Conservation (phyloP, 2,888 invertebrate genomes). For the Nasonia oneida region DNA sequence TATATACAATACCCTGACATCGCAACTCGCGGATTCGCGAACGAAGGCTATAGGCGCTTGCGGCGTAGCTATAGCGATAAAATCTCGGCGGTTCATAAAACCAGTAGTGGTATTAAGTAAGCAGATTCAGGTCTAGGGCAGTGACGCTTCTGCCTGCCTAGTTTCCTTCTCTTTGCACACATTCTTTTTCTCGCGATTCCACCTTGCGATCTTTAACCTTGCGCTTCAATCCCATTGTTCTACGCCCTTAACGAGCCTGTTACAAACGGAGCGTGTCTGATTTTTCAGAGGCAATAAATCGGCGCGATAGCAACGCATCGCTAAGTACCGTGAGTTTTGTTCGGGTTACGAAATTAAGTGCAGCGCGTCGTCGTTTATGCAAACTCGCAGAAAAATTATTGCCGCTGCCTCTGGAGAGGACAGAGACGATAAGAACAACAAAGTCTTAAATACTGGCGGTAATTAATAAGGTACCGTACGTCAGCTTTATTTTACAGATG, state of each 20-base stretch:
- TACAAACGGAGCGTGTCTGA: constrained; percentile 59
- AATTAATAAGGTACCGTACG: constrained; percentile 6
- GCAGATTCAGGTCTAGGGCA: constrained; percentile 63
- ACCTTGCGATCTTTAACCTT: constrained; percentile 62
- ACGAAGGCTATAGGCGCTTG: constrained; percentile 52
- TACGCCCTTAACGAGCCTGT: constrained; percentile 57
- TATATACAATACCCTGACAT: not conserved
- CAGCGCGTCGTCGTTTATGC: constrained; percentile 16
- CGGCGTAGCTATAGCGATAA: constrained; percentile 47
- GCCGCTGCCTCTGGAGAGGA: not conserved
- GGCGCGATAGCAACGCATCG: constrained; percentile 53
- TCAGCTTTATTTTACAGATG: not conserved
- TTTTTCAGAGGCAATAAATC: constrained; percentile 58
- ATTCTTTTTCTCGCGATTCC: constrained; percentile 46
- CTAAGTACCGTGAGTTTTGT: not conserved
- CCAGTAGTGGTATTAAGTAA: constrained; percentile 30
- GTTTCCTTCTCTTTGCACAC: constrained; percentile 25
- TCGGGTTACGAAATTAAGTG: not conserved
- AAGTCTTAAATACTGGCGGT: constrained; percentile 25
- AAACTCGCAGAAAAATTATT: not conserved
- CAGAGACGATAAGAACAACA: not conserved
- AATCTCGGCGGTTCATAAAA: constrained; percentile 58
- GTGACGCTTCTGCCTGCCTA: constrained; percentile 53
- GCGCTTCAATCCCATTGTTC: constrained; percentile 61
- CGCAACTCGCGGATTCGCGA: constrained; percentile 38